Conservation (phyloP, 2,113 vertebrate species). For the Proterorhinus semilunaris region DNA sequence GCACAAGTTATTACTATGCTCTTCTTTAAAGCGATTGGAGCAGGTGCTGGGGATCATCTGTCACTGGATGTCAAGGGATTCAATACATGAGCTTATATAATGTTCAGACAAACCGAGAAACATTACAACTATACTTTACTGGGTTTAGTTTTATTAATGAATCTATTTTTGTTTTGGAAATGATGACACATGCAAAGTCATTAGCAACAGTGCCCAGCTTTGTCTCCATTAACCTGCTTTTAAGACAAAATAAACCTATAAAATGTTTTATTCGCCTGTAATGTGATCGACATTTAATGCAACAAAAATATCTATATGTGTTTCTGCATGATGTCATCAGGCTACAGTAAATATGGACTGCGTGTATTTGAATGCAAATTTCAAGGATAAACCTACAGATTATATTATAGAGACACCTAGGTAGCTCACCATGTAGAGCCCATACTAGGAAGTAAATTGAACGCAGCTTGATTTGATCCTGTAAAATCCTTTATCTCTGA, state of each 20-base stretch:
- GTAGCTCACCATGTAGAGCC: no score
- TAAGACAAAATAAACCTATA: no score
- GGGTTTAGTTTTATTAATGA: not conserved
- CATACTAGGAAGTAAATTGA: no score
- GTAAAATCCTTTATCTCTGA: no score
- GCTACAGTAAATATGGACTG: not conserved
- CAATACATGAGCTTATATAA: not conserved
- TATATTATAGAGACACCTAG: no score
- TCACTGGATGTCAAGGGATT: conserved; percentile 21
- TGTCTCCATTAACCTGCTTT: no score
- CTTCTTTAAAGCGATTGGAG: conserved; percentile 14
- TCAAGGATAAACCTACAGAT: not conserved
- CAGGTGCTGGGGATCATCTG: conserved; percentile 24
- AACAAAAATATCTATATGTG: not conserved
- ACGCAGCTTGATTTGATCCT: no score
- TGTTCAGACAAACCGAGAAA: not conserved
- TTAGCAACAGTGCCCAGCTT: no score
- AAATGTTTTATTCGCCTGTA: no score
- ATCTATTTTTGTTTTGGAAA: no score
- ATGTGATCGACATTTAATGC: no score
- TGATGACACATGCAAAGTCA: no score
- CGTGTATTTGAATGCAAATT: not conserved
- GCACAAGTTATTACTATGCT: conserved; percentile 39
- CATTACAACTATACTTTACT: not conserved
- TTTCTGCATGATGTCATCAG: not conserved